Evolutionary conservation across 2,113 vertebrate species (phyloP), one percentile per base, ranked within the genome.

Genomic region (Mionectes macconnelli): DNA sequence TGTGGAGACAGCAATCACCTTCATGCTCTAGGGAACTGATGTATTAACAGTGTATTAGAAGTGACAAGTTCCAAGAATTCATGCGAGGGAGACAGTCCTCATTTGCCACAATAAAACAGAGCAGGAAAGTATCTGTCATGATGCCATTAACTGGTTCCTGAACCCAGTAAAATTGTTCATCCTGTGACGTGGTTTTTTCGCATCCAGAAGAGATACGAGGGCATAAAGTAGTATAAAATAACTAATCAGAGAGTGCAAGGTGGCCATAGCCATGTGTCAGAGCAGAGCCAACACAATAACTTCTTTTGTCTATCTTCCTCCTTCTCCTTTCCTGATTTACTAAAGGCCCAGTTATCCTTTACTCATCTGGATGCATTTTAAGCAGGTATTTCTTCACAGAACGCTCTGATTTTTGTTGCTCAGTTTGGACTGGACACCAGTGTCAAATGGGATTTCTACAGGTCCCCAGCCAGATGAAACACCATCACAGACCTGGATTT

Each of bases 11-110:
- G 62, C 73, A 89, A 93, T 79, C 40, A 72, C 83, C 77, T 91
- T 83, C 87, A 77, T 50, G 62, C 78, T 90, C 75, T 63, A 55
- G 67, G 33, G 42, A 90, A 23, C 44, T 93, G 88, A 89, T 74
- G 56, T 4, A 90, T 91, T 79, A 93, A 80, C 0, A 7, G 28
- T 7, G 16, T 10, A 89, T 87, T 60, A 47, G n/a, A 90, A 89
- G 70, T 74, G 85, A 93, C 87, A 91, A 6, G 35, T 70, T 89
- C 44, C 53, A 55, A 77, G 77, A 88, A 80, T 31, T 84, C 55
- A 22, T 5, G 40, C 57, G 47, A 2, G 42, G 47, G 77, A 66
- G 57, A 79, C 33, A 20, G 17, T 68, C 28, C 68, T 94, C 63
- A 35, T 78, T 73, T 93, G 37, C 76, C 9, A 9, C 14, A 72